Conservation (phyloP, 64 coral and sea anemone genomes). For the Pocillopora verrucosa region DNA sequence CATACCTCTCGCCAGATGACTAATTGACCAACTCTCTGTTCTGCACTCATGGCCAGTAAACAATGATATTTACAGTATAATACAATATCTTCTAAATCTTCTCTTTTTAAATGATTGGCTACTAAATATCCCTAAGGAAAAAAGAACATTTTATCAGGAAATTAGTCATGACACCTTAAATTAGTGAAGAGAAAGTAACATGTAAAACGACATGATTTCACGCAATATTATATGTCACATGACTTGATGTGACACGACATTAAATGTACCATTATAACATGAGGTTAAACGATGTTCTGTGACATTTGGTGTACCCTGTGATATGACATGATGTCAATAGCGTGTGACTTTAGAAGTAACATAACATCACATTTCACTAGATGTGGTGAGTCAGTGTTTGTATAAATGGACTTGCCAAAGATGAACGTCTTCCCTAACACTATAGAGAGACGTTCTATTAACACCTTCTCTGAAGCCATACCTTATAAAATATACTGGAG, state of each 20-base stretch:
- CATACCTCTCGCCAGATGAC: constrained; percentile 94
- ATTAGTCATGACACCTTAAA: too few species aligned
- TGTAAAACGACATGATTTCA: background rate
- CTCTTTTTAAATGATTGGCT: constrained; percentile 86
- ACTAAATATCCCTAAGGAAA: constrained; percentile 82
- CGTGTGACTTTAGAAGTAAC: too few species aligned
- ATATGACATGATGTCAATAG: background rate
- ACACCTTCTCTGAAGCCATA: background rate
- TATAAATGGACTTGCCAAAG: too few species aligned
- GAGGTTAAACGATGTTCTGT: background rate
- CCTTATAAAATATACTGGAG: constrained; percentile 98
- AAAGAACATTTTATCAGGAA: background rate
- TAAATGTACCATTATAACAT: background rate
- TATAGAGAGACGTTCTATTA: too few species aligned
- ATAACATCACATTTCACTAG: too few species aligned
- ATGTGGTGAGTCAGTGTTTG: too few species aligned
- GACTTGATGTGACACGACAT: background rate
- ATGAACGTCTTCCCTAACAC: too few species aligned
- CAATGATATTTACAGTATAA: constrained; percentile 99
- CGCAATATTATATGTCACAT: background rate
- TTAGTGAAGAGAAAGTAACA: background rate
- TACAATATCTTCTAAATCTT: constrained; percentile 86
- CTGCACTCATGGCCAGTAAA: constrained; percentile 81
- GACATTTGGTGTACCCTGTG: background rate
- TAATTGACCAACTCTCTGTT: constrained; percentile 87